Base-by-base conservation (phyloP, 2,113 vertebrate species). In the Phalacrocorax pelagicus region DNA sequence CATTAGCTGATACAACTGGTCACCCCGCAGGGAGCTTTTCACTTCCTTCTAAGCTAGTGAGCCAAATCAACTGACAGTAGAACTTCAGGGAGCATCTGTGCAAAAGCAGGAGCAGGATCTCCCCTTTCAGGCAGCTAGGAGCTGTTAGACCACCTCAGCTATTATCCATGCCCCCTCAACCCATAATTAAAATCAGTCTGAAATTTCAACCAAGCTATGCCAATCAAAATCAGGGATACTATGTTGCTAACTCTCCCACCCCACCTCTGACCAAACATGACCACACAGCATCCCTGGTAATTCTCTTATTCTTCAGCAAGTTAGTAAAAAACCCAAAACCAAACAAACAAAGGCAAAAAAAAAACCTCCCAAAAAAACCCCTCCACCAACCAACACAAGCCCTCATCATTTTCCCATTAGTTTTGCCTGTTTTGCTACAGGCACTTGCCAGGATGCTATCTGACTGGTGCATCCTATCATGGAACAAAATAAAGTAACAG, bases 201-300 rank as follows among this genome's bases (percentile, higher is more conserved):
- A 38, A 72, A 78, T 42, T 18, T 15, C 65, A 62, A 42, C 22
- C 49, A 55, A 88, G 47, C 12, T 10, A 36, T 12, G 6, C 29
- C 62, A 54, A 30, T 0, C 6, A 83, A 42, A 72, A 30, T 8
- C 62, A 40, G 36, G 29, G 20, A 32, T 55, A 6, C 16, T 14
- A 5, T 2, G 5, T 47, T 9, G 15, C 23, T 57, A n/a, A 0
- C 0, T 4, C 8, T 71, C 32, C 38, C 34, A 42, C 2, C 30
- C 51, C 29, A 32, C 13, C 72, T 19, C 72, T 26, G 23, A 44
- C 10, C 77, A 83, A 58, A 73, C 72, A 15, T 0, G 2, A 20
- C 10, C 38, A 38, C 0, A 0, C 19, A 38, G 12, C 75, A 82
- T 47, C 32, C 42, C 27, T 55, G 27, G 1, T 34, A 6, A 47